phyloP scores from a whole-genome alignment of 2,113 vertebrate species.

The Galbula dea region DNA sequence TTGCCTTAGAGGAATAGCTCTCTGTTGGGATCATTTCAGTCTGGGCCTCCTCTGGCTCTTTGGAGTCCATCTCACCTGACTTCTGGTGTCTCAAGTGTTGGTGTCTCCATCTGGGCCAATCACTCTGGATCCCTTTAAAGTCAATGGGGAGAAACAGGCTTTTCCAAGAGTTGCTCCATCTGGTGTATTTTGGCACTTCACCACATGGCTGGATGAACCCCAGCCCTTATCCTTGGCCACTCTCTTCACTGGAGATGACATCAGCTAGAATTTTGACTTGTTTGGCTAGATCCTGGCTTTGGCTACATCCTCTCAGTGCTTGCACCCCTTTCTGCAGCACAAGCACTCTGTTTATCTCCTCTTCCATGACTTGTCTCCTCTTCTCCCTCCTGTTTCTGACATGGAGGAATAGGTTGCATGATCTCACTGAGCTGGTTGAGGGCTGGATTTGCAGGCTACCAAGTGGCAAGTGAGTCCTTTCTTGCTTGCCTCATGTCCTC shows the following conservation, averaged over 20 bases:
- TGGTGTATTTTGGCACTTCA: neutral
- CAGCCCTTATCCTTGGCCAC: neutral
- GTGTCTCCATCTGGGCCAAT: neutral
- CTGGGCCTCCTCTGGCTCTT: neutral
- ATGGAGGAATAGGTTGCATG: neutral
- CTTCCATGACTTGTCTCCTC: neutral
- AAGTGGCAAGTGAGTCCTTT: neutral
- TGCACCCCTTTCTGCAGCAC: neutral
- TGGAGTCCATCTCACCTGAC: neutral
- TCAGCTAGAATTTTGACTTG: neutral
- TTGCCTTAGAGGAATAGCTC: neutral
- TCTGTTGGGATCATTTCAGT: neutral
- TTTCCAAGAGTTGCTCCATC: neutral
- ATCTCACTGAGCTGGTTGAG: neutral
- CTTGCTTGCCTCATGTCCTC: neutral
- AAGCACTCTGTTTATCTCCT: neutral
- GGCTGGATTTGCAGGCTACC: neutral
- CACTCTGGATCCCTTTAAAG: neutral
- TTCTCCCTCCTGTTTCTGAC: neutral
- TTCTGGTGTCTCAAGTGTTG: fast-evolving
- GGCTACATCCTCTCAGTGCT: neutral
- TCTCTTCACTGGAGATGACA: neutral
- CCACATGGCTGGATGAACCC: neutral
- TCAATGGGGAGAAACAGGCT: neutral
- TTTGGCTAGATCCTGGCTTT: neutral